Base-by-base conservation (phyloP, 2,888 invertebrate genomes). In the Drosophila barbarae region DNA sequence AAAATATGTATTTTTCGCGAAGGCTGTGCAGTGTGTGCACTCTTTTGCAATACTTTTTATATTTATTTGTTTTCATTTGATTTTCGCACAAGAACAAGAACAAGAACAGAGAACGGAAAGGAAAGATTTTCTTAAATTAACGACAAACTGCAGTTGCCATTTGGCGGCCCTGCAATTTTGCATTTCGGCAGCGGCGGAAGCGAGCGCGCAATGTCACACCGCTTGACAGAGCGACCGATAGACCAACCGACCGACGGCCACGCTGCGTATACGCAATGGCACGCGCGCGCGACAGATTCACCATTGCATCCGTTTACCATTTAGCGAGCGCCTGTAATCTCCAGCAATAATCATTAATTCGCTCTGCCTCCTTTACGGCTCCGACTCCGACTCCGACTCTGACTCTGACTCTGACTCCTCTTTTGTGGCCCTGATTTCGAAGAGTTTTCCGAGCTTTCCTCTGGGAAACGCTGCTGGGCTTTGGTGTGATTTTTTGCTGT, bases 241-340 rank as follows among this genome's bases (percentile, higher is more conserved):
- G 18, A 46, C 18, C 46, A 8, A 46, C 46, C 65, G 56, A 44
- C 56, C 56, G 65, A 55, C 63, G 70, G 55, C 55, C 50, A 74
- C 67, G 81, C 57, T 72, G 84, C 84, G 84, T 81, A 81, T 79
- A 84, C 78, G 84, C 78, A 81, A 84, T 70, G 78, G 82, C 78
- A 81, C 76, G 84, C 84, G 81, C 77, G 60, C 74, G 64, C 63
- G 38, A 10, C 38, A 36, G 32, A 8, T 50, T 26, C 41, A 41
- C 5, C 51, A 30, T 52, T 44, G 41, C 53, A 55, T 52, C 38
- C 71, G 81, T 49, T 49, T 71, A 75, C 78, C 78, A 78, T 72
- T 73, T 49, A 34, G 32, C 49, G 34, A 56, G 44, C 68, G 69
- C 63, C 54, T 70, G 56, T 52, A 56, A 72, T 70, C 69, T 63